A percentile compares a stretch with the other conserved stretches of the same genome.
phyloP scores from a whole-genome alignment of 2,797 vertebrate genomes.

The Aldrovandia affinis region DNA sequence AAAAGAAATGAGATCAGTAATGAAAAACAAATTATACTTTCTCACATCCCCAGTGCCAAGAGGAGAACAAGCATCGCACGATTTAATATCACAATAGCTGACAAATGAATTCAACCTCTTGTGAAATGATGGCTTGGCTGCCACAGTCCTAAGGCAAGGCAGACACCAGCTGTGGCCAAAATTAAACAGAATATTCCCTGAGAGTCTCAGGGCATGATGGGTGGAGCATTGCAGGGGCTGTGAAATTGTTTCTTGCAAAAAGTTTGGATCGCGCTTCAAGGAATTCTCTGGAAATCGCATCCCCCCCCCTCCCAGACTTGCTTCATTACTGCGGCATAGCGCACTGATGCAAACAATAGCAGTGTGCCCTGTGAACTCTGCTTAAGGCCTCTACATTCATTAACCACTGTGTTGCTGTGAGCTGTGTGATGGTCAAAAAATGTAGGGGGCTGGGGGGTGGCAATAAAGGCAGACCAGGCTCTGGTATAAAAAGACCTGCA shows the following conservation, averaged over 20 bases:
- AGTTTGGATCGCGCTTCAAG: not conserved
- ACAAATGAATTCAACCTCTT: constrained; percentile 6
- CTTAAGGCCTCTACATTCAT: too few species aligned
- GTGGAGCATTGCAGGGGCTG: not conserved
- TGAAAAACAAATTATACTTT: not conserved
- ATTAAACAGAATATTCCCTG: not conserved
- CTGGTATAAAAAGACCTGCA: too few species aligned
- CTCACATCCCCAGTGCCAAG: not conserved
- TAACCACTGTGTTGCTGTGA: too few species aligned
- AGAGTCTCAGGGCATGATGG: not conserved
- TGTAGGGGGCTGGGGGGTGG: too few species aligned
- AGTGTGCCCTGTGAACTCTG: not conserved
- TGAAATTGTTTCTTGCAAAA: constrained; percentile 4
- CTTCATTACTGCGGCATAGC: not conserved
- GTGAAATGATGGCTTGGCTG: constrained; percentile 16
- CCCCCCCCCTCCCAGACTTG: not conserved
- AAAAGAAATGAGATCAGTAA: not conserved
- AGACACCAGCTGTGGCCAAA: not conserved
- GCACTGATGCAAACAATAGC: not conserved
- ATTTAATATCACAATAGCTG: constrained; percentile 3
- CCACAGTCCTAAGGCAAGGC: not conserved
- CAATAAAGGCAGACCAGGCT: too few species aligned
- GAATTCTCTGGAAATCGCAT: not conserved
- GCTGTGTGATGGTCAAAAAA: too few species aligned
- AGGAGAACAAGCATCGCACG: not conserved